Evolutionary conservation across 2,113 vertebrate species (phyloP), one percentile per base, ranked within the genome.

Genomic region (Pongo pygmaeus): DNA sequence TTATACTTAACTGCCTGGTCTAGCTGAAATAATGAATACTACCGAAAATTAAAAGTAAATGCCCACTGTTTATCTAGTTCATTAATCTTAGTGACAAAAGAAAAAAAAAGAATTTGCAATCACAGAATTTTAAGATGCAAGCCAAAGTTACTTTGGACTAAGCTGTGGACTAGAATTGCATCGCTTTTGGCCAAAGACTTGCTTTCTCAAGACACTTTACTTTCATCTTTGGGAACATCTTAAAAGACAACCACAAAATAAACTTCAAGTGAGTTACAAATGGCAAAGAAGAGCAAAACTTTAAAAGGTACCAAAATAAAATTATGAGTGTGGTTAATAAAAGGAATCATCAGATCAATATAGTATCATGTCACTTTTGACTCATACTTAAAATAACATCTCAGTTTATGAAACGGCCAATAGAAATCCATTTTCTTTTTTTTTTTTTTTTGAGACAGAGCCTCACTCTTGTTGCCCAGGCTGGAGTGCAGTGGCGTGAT

Each of bases 1-100:
- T 86, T 77, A 46, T 95, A 90, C 90, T 93, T 96, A 86, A 61
- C 88, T 75, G 46, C 69, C 61, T 79, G 32, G 43, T 89, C 80
- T 84, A 70, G 57, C 57, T 90, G 46, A 30, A 70, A 87, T 86
- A 80, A 93, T 87, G 40, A 90, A 57, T 11, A 61, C 40, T 32
- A 79, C 72, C 46, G 50, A 46, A 35, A 32, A 61, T 59, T 22
- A 86, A 83, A 91, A 57, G 35, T 93, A 72, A 93, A 80, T 0
- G 0, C 50, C 52, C 55, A 87, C 55, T 92, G 14, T 32, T 84
- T 57, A 70, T 64, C 92, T 75, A 89, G n/a, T 94, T 96, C 74
- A 67, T 93, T 84, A 94, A 75, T 85, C 57, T 87, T 75, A 88
- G 22, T 50, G 48, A 50, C 55, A 46, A 43, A 84, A 85, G 48